Conservation (phyloP, 2,888 invertebrate genomes). For the Ectemnius lituratus region DNA sequence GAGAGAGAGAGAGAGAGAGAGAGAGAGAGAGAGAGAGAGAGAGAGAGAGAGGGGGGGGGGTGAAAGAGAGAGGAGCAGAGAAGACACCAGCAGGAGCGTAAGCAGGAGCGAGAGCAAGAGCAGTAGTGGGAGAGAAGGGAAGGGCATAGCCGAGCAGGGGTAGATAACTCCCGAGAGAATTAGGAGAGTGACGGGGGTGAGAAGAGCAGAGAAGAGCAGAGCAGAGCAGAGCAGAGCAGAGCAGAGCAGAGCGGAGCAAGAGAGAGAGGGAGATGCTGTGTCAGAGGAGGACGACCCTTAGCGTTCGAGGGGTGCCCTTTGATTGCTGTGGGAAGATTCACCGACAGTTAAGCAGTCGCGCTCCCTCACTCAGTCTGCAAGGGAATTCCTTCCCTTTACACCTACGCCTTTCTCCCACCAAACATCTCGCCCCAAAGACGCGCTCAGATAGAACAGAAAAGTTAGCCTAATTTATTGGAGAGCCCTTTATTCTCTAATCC, state of each 20-base stretch:
- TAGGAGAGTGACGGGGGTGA: constrained; percentile 51
- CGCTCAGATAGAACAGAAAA: too few species aligned
- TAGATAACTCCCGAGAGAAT: constrained; percentile 73
- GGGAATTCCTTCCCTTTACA: constrained; percentile 59
- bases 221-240: too few species aligned
- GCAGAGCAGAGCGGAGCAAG: constrained; percentile 40
- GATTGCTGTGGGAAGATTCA: constrained; percentile 77
- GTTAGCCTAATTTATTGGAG: too few species aligned
- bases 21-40: constrained; percentile 25
- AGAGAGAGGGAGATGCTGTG: constrained; percentile 47
- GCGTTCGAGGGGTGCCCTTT: constrained; percentile 70
- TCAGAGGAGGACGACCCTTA: constrained; percentile 7
- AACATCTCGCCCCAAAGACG: too few species aligned
- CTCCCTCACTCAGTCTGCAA: constrained; percentile 58
- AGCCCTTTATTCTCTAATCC: too few species aligned
- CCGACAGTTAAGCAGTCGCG: constrained; percentile 66
- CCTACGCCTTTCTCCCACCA: constrained; percentile 12
- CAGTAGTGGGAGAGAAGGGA: too few species aligned
- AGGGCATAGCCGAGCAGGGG: constrained; percentile 52
- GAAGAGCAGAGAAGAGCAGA: neutral
- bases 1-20: constrained; percentile 33
- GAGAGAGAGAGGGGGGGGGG: constrained; percentile 16
- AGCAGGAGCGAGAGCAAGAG: neutral
- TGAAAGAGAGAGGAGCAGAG: neutral
- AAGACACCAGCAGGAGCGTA: neutral